These are phyloP conservation scores for Caenorhabditis afra DNA, from an alignment of 2,888 invertebrate genomes.

Conservation along the genomic window DNA sequence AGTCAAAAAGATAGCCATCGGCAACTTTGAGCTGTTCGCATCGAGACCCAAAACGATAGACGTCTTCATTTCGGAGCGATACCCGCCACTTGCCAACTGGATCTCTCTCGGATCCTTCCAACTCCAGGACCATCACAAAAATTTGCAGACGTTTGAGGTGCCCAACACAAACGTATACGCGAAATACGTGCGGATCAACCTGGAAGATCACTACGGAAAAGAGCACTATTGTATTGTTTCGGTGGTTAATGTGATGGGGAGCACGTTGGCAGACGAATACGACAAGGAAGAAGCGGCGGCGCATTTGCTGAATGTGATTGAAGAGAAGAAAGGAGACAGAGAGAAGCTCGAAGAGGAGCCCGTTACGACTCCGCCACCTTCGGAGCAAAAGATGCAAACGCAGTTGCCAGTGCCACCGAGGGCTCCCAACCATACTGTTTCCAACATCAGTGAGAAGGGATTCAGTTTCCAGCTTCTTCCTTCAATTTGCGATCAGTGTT, in stretches of 20 bases:
- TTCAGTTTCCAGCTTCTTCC: constrained; percentile 27
- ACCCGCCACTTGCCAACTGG: constrained; percentile 83
- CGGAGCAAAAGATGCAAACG: constrained; percentile 48
- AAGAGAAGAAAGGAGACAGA: constrained; percentile 14
- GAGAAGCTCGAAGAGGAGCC: constrained; percentile 16
- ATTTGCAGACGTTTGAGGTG: constrained; percentile 75
- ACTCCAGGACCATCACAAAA: constrained; percentile 61
- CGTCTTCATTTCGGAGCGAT: constrained; percentile 88
- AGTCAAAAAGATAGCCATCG: constrained; percentile 89
- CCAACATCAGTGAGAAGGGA: neutral
- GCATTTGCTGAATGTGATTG: constrained; percentile 38
- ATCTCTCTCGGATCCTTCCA: constrained; percentile 50
- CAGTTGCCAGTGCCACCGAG: constrained; percentile 49
- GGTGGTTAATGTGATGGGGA: constrained; percentile 93
- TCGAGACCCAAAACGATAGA: constrained; percentile 88
- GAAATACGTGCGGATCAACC: constrained; percentile 89
- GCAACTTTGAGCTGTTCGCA: constrained; percentile 97
- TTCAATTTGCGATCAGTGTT: constrained; percentile 24
- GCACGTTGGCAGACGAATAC: constrained; percentile 84
- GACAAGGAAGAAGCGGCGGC: constrained; percentile 74
- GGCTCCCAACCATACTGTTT: constrained; percentile 9
- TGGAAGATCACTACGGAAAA: constrained; percentile 93
- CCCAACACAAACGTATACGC: constrained; percentile 86
- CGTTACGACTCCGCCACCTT: constrained; percentile 44
- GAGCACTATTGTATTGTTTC: constrained; percentile 98